Evolutionary conservation across 2,113 vertebrate species (phyloP).

Genomic region (Oreochromis niloticus): DNA sequence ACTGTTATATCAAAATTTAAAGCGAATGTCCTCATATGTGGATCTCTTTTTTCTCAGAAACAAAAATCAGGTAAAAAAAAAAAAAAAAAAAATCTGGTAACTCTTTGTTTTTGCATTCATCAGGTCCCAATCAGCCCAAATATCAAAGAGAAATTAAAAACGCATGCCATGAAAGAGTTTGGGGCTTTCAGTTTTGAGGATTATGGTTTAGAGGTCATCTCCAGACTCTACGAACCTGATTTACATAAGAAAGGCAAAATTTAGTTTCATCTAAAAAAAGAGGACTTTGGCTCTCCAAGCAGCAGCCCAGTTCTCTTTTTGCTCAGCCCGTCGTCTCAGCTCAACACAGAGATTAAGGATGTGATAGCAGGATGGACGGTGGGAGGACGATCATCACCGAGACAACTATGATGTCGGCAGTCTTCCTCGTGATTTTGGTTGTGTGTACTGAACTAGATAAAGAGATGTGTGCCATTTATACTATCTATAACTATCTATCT

Average conservation of each 20-base stretch:
- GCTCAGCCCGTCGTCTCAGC: background rate
- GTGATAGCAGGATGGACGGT: fast-evolving
- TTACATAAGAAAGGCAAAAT: background rate
- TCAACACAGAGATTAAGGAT: background rate
- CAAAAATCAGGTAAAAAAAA: background rate
- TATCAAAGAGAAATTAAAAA: background rate
- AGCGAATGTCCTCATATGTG: background rate
- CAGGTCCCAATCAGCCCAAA: background rate
- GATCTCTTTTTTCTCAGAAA: background rate
- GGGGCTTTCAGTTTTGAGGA: background rate
- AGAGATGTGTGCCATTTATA: background rate
- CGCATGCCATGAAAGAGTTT: background rate
- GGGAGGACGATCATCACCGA: background rate
- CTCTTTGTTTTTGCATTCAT: background rate
- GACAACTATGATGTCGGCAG: background rate
- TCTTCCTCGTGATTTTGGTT: background rate
- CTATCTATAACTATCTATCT: too few species aligned
- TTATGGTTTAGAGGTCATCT: background rate
- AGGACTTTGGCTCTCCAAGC: background rate
- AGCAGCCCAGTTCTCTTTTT: background rate
- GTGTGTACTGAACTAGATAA: background rate
- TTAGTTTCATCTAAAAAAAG: background rate
- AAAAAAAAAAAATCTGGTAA: background rate
- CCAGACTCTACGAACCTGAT: background rate
- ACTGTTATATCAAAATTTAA: fast-evolving